Evolutionary conservation across 2,113 vertebrate species (phyloP), one percentile per base, ranked within the genome.

Genomic region (Gambusia holbrooki): DNA sequence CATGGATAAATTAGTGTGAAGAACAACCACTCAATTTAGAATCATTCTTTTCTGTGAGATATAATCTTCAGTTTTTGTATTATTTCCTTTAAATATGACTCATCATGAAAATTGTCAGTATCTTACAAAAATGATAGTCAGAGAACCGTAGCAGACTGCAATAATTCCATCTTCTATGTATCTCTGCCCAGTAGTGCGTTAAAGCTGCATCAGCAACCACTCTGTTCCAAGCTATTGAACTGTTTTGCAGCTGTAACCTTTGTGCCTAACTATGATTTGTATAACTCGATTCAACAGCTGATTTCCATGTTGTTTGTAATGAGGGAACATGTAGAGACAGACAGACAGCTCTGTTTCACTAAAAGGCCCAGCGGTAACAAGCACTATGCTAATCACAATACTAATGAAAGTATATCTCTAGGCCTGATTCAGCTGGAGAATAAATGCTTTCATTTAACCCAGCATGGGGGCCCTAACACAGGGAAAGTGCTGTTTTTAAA

Each of bases 401-500:
- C 87, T 94, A 93, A 94, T 93, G 90, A 92, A 93, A 94, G 92
- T 78, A 77, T 89, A 88, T 91, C 92, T 92, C 75, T 81, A 80
- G 91, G 87, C 89, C 83, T 78, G 73, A 91, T 89, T 88, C 84
- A 15, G 77, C 65, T 75, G 77, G 80, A 87, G 86, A 92, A 93
- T 92, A 92, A 92, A 93, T 88, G 87, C 75, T 80, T 93, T 90
- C 85, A 86, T 94, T 94, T 93, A 88, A 90, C 92, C 84, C 93
- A 92, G 92, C 91, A 86, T 85, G 93, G 85, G 89, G 87, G 67
- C 65, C 62, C 65, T 62, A 78, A 65, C 66, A 72, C 91, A 73
- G 65, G 76, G 73, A 84, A 82, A 87, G 92, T 80, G 82, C 84
- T 71, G 84, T 83, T 90, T 90, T 90, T 92, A 93, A 94, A 94